Conservation (phyloP, 2,888 invertebrate genomes). For the Hirtodrosophila cameraria region DNA sequence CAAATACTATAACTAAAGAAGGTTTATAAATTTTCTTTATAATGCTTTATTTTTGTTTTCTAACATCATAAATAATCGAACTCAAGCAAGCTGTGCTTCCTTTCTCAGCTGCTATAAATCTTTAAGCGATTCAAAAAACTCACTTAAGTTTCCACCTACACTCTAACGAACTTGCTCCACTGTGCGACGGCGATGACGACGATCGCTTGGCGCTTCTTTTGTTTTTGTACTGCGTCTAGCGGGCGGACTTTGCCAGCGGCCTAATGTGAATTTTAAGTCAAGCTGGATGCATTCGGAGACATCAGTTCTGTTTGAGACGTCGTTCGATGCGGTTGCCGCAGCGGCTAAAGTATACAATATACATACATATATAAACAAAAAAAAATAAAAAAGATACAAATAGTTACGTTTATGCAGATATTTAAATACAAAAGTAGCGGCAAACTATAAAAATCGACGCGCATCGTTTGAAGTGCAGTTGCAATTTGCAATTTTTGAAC, state of each 20-base stretch:
- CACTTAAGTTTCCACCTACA: background rate
- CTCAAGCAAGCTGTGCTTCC: too few species aligned
- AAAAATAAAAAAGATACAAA: constrained; percentile 7
- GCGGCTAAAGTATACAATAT: constrained; percentile 30
- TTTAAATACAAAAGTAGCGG: constrained; percentile 25
- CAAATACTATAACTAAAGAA: too few species aligned
- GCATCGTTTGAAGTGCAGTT: constrained; percentile 50
- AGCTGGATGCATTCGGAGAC: constrained; percentile 72
- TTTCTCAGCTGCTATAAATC: too few species aligned
- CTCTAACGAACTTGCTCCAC: constrained; percentile 33
- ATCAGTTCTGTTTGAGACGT: constrained; percentile 81
- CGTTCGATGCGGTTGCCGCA: constrained; percentile 76
- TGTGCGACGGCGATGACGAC: constrained; percentile 54
- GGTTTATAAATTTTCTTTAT: too few species aligned
- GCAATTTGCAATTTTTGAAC: constrained; percentile 33
- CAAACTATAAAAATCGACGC: constrained; percentile 33
- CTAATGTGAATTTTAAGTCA: constrained; percentile 78
- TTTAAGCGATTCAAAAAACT: too few species aligned
- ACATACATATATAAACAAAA: background rate
- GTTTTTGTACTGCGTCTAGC: constrained; percentile 60
- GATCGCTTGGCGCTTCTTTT: constrained; percentile 67
- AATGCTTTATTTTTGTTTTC: too few species aligned
- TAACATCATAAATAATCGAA: too few species aligned
- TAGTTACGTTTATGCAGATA: constrained; percentile 3
- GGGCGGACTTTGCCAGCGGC: constrained; percentile 65